Base-by-base conservation (phyloP, 1,140 invertebrate genomes). In the Aethina tumida region DNA sequence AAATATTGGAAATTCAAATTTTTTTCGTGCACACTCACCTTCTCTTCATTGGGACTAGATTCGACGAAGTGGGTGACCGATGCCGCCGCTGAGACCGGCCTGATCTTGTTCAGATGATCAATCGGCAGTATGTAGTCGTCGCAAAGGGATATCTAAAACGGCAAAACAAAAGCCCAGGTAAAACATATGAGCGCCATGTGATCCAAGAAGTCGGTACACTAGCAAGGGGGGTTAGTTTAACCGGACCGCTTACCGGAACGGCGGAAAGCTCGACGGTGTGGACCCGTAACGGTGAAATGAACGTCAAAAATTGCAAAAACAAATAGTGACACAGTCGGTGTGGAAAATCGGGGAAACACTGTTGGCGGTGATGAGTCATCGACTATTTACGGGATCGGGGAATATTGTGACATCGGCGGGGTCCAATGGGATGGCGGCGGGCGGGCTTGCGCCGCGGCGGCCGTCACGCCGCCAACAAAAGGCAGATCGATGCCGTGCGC, bases 51-150 rank as follows among this genome's bases (percentile, higher is more conserved):
- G 37, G 73, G 74, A 65, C 73, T 77, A 35, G 73, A 68, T 32
- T 67, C 50, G n/a, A 45, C 16, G 17, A 45, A 45, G 28, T 41
- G 38, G 10, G 41, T 34, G 21, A 36, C 45, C 34, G 69, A 59
- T 51, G 70, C 68, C 14, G 64, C 63, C 36, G 73, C 69, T 55
- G 73, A 74, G 43, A 68, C 70, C 37, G 73, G 73, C 55, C 74
- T 65, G 63, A 68, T 71, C 57, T 75, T 72, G 42, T 70, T 75
- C 42, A 84, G 75, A 60, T 82, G 81, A 56, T 84, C 81, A 42
- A 82, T 77, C 14, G 81, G 81, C 32, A 84, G 64, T 66, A 79
- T 82, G 62, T 84, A 84, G 56, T 84, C 81, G 52, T 83, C 81
- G 60, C 81, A 83, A 41, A 84, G 67, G 28, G 79, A 74, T 42